phyloP scores from a whole-genome alignment of 1,140 invertebrate species.

The Listronotus oregonensis region DNA sequence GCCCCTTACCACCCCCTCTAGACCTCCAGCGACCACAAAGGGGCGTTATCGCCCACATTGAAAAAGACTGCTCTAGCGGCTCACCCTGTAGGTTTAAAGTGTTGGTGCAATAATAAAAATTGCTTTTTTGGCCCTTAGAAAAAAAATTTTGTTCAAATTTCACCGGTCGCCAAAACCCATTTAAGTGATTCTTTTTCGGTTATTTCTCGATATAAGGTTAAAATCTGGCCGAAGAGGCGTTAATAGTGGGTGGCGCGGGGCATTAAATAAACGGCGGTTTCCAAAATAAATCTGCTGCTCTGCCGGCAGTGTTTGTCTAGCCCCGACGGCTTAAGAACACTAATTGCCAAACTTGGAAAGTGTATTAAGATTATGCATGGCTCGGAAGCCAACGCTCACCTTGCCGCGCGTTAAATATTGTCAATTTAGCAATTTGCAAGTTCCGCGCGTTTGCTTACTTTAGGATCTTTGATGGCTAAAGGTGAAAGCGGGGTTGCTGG shows the following conservation, averaged over 20 bases:
- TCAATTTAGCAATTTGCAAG: constrained; percentile 50
- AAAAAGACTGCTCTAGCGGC: too few relatives aligned
- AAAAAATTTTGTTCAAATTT: too few relatives aligned
- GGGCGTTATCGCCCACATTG: too few relatives aligned
- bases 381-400: constrained; percentile 30
- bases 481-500: background rate
- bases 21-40: too few relatives aligned
- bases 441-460: constrained; percentile 8
- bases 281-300: constrained; percentile 48
- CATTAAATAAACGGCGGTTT: constrained; percentile 20
- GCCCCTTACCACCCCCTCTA: too few relatives aligned
- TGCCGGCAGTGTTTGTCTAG: constrained; percentile 50
- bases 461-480: constrained; percentile 1
- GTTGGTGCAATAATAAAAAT: too few relatives aligned
- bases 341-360: constrained; percentile 55
- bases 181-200: too few relatives aligned
- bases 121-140: too few relatives aligned
- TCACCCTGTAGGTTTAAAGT: too few relatives aligned
- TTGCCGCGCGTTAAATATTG: constrained; percentile 48
- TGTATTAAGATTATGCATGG: constrained; percentile 52
- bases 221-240: constrained; percentile 3
- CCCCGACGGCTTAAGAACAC: constrained; percentile 51
- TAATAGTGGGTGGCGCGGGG: constrained; percentile 14
- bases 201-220: too few relatives aligned
- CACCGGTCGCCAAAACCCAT: too few relatives aligned